phyloP scores from a whole-genome alignment of 2,113 vertebrate genomes.

The Myrmecophaga tridactyla region DNA sequence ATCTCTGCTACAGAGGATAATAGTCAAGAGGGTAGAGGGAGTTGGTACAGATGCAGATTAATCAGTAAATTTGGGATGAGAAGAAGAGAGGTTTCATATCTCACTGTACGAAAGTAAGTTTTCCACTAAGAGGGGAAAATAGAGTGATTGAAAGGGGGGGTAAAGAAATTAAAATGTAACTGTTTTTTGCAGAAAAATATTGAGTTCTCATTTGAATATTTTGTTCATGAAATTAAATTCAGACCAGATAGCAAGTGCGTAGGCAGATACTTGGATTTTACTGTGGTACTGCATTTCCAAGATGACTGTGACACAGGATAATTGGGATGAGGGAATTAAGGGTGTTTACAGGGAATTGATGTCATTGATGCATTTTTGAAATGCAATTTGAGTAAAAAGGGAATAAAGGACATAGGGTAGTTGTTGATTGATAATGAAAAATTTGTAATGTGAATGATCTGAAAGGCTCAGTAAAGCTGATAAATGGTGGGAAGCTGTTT shows the following conservation, averaged over 20 bases:
- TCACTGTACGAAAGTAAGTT: background rate
- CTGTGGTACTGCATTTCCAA: background rate
- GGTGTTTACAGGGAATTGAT: background rate
- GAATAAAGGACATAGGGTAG: background rate
- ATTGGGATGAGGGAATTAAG: background rate
- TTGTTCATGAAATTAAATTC: slow-evolving; percentile 2
- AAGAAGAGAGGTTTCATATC: background rate
- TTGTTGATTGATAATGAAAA: background rate
- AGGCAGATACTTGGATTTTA: background rate
- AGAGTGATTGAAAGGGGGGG: background rate
- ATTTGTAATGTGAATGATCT: background rate
- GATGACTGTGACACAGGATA: background rate
- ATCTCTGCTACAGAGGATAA: background rate
- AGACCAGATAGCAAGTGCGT: background rate
- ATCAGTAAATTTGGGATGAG: background rate
- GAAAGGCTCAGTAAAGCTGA: background rate
- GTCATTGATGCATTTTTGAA: background rate
- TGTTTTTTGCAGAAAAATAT: background rate
- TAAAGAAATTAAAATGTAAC: background rate
- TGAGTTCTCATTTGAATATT: background rate
- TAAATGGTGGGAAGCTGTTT: background rate
- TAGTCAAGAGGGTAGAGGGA: background rate
- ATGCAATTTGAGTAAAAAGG: background rate
- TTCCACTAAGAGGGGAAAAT: background rate
- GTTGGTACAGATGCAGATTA: background rate